Base-by-base conservation (phyloP, 2,797 vertebrate genomes). In the Sebastes itinus region DNA sequence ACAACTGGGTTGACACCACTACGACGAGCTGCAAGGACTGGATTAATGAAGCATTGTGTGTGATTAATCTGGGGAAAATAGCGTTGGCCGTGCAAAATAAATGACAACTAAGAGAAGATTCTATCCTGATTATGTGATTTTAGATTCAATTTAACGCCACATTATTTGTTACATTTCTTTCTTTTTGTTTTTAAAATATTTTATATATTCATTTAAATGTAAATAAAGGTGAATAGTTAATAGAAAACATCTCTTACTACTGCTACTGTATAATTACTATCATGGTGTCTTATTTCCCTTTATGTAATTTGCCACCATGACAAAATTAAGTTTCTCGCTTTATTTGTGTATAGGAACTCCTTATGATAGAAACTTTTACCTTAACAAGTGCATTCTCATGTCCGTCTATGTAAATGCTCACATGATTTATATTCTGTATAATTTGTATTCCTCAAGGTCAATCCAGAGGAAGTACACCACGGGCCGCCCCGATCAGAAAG, bases 401-500 rank as follows among this genome's bases (percentile, higher is more conserved):
- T 59, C 5, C 1, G 0, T 70, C 33, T 2, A 0, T 69, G 22
- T 61, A 10, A 78, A 35, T 38, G 2, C 30, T 59, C 9, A 46
- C 2, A 35, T 38, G 6, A 28, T 63, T 71, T 55, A 70, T 16
- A 14, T 60, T 72, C 22, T 69, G 12, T 65, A 0, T 74, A 1
- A 9, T 80, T 60, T 75, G 7, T 79, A 0, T 22, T n/a, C 10
- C 33, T 68, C 7, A n/a, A 99, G 98, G 94, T 97, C 97, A 75
- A 98, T 98, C 91, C 98, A 99, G 94, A 99, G 96, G 93, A 99
- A 99, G 92, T 98, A 98, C 68, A 95, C 97, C 87, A 97, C 97
- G 0, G 99, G 99, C 60, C 97, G 98, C 60, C 99, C 99, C 1
- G 99, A 99, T 94, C 98, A 99, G 92, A 99, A 99, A 89, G 98